Evolutionary conservation across 2,113 vertebrate genomes (phyloP).

Genomic region (Oncorhynchus gorbuscha): DNA sequence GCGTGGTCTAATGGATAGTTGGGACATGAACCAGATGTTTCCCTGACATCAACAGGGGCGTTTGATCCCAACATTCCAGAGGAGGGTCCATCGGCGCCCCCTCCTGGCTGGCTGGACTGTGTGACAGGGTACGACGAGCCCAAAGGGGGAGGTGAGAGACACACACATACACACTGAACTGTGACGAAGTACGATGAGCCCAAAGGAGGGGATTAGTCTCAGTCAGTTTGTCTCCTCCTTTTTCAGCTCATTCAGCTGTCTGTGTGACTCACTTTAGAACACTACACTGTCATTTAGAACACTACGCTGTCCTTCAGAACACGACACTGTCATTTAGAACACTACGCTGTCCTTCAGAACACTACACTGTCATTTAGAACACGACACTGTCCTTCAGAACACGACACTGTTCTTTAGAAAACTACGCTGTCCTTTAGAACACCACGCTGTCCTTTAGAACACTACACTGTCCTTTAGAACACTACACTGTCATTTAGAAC

Average conservation of each 20-base stretch:
- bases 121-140: slow-evolving; percentile 53
- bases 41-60: slow-evolving; percentile 10
- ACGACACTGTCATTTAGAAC: no score
- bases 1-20: no score
- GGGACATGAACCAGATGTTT: background rate
- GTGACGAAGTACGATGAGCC: background rate
- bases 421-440: no score
- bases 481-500: no score
- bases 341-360: no score
- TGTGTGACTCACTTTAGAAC: background rate
- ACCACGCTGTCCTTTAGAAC: no score
- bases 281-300: background rate
- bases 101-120: slow-evolving; percentile 69
- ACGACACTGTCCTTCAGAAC: no score
- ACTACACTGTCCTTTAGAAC: no score
- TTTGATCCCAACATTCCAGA: slow-evolving; percentile 68
- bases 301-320: no score
- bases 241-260: background rate
- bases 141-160: slow-evolving; percentile 48
- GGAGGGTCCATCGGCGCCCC: slow-evolving; percentile 58
- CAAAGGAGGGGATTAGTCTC: background rate
- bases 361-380: no score
- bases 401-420: no score
- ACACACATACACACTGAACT: no score
- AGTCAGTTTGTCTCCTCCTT: background rate